Evolutionary conservation across 1,140 invertebrate genomes (phyloP).

Genomic region (Meloidogyne chitwoodi): DNA sequence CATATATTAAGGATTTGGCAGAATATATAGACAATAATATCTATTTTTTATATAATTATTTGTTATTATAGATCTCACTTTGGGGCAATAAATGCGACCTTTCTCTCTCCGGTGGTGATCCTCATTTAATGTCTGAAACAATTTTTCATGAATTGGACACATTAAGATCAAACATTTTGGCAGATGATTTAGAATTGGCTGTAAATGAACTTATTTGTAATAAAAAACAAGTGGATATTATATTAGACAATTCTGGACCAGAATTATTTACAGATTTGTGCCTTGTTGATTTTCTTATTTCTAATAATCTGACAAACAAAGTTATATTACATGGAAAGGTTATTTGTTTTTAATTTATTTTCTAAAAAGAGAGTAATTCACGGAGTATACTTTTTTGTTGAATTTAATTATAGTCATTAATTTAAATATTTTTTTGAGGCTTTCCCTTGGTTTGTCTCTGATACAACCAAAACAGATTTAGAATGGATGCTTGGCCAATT

Average conservation of each 20-base stretch:
- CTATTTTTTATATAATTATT: no score
- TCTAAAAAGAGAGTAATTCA: not conserved
- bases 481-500: conserved; percentile 67
- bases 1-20: no score
- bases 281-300: conserved; percentile 74
- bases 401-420: no score
- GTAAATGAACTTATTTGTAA: conserved; percentile 61
- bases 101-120: conserved; percentile 73
- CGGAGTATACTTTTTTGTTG: no score
- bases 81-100: conserved; percentile 80
- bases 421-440: conserved; percentile 19
- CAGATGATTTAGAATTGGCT: conserved; percentile 68
- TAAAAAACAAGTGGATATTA: conserved; percentile 68
- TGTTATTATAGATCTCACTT: conserved; percentile 64
- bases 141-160: conserved; percentile 68
- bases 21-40: no score
- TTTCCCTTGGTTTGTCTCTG: conserved; percentile 94
- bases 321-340: conserved; percentile 81
- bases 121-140: conserved; percentile 65
- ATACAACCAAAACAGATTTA: conserved; percentile 76
- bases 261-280: conserved; percentile 86
- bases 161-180: conserved; percentile 70
- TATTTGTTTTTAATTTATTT: not conserved
- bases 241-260: conserved; percentile 88
- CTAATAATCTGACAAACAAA: conserved; percentile 68